phyloP scores from a whole-genome alignment of 2,113 vertebrate genomes.

The Brachypteracias leptosomus region DNA sequence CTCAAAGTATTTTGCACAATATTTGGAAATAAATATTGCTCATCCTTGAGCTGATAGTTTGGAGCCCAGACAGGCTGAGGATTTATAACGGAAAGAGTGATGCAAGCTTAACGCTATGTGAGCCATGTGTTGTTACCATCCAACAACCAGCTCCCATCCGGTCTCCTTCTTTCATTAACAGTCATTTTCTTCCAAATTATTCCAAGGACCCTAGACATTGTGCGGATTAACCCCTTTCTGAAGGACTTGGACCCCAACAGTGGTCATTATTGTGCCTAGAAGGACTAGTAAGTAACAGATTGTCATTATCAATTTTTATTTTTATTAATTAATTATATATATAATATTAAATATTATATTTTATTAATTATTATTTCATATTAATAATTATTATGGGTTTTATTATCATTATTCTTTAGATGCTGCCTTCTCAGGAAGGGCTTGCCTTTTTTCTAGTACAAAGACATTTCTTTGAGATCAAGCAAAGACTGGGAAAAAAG shows the following conservation, averaged over 20 bases:
- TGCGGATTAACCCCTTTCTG: slow-evolving; percentile 45
- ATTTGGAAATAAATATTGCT: slow-evolving; percentile 71
- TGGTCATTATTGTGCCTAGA: not conserved
- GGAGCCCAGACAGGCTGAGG: not conserved
- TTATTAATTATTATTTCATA: too few species aligned
- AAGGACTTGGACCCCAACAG: not conserved
- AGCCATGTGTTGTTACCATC: slow-evolving; percentile 45
- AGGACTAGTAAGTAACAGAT: not conserved
- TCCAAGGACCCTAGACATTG: not conserved
- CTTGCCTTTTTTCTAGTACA: not conserved
- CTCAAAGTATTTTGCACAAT: slow-evolving; percentile 63
- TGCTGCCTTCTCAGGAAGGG: not conserved
- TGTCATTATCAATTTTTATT: not conserved
- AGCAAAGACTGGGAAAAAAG: not conserved
- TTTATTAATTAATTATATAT: too few species aligned
- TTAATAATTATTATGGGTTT: too few species aligned
- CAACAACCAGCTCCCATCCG: slow-evolving; percentile 19
- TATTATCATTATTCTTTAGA: not conserved
- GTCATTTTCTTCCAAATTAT: slow-evolving; percentile 14
- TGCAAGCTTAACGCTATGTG: slow-evolving; percentile 35
- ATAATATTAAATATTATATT: too few species aligned
- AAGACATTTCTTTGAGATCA: not conserved
- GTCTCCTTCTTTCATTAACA: not conserved
- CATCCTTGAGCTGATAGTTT: slow-evolving; percentile 51
- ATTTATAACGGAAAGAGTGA: slow-evolving; percentile 62